Evolutionary conservation across 2,113 vertebrate genomes (phyloP).

Genomic region (Pampusana beccarii): DNA sequence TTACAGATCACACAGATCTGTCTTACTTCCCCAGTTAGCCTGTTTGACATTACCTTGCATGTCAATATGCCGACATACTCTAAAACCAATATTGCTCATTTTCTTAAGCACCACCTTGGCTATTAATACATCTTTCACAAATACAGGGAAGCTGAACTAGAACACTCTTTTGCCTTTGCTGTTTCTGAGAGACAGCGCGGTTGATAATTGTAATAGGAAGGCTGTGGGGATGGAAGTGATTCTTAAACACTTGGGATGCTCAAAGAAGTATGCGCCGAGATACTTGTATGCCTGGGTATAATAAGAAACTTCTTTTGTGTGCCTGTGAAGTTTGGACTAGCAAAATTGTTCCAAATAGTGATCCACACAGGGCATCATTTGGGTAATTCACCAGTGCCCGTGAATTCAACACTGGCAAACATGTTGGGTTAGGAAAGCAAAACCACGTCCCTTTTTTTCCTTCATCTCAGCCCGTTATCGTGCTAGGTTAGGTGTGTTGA

Average conservation of each 20-base stretch:
- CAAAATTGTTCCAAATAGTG: neutral
- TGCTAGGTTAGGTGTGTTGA: neutral
- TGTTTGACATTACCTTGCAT: neutral
- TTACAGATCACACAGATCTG: neutral
- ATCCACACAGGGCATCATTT: neutral
- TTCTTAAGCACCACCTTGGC: neutral
- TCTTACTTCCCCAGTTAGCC: neutral
- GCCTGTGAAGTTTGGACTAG: neutral
- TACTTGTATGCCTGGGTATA: neutral
- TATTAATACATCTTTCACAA: neutral
- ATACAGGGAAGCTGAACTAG: neutral
- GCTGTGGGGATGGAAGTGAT: neutral
- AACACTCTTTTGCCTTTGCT: neutral
- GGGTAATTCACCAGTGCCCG: neutral
- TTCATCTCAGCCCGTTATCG: neutral
- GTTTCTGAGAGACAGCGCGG: neutral
- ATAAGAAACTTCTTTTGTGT: neutral
- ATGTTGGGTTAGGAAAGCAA: neutral
- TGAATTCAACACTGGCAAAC: neutral
- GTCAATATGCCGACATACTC: neutral
- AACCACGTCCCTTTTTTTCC: neutral
- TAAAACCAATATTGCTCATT: neutral
- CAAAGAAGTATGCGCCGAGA: neutral
- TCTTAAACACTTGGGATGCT: neutral
- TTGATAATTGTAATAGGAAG: neutral